These are phyloP conservation scores for Lordiphosa stackelbergi DNA, from an alignment of 1,140 invertebrate genomes.

Conservation along the genomic window DNA sequence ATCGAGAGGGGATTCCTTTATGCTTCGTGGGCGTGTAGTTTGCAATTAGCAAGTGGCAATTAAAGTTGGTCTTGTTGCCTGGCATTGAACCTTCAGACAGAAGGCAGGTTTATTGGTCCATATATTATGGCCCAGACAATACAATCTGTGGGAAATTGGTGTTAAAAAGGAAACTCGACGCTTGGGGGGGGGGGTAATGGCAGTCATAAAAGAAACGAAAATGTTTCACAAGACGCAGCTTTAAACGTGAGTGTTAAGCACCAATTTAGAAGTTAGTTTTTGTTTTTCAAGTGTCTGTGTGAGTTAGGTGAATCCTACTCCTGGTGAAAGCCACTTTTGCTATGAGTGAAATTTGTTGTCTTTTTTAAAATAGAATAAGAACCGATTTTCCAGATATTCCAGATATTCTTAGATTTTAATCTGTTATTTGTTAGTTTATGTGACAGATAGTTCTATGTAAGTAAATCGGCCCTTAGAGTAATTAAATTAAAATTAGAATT, in stretches of 20 bases:
- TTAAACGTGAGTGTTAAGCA: neutral
- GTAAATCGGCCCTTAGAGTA: too few species aligned
- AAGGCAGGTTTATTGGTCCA: constrained; percentile 42
- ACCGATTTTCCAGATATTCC: too few species aligned
- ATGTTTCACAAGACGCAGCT: constrained; percentile 6
- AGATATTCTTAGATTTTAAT: too few species aligned
- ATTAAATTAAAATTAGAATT: too few species aligned
- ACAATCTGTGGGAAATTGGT: neutral
- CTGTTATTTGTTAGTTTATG: too few species aligned
- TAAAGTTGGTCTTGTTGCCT: constrained; percentile 49
- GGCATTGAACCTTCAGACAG: constrained; percentile 37
- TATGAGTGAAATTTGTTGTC: too few species aligned
- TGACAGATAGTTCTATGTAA: too few species aligned
- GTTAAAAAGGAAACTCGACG: neutral
- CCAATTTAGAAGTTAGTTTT: too few species aligned
- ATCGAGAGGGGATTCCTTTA: neutral
- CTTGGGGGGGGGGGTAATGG: neutral
- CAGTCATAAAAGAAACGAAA: neutral
- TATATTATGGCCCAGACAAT: constrained; percentile 25
- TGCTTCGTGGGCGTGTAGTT: constrained; percentile 36
- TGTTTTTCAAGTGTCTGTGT: too few species aligned
- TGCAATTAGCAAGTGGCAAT: constrained; percentile 72
- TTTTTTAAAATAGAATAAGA: too few species aligned
- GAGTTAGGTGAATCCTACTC: too few species aligned
- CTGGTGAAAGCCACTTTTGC: too few species aligned